A percentile compares a stretch with the other conserved stretches of the same genome.
Evolutionary conservation across 2,888 invertebrate genomes (phyloP).

Genomic region (Arrhopalites spinosus): DNA sequence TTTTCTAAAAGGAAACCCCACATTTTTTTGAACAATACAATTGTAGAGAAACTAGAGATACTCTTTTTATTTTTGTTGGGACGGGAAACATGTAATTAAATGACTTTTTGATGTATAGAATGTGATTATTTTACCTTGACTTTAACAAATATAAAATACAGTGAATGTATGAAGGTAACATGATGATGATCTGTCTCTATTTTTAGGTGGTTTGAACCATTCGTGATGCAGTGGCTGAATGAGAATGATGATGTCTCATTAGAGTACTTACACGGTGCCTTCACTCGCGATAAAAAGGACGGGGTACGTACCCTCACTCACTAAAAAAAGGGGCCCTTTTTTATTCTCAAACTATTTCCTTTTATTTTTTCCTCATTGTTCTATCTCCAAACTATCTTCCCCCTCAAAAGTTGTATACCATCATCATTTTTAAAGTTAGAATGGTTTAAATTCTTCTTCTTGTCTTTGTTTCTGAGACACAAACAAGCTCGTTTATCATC

Average conservation of each 20-base stretch:
- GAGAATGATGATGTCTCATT: conserved; percentile 99
- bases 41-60: conserved; percentile 16
- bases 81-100: conserved; percentile 30
- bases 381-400: too few species aligned
- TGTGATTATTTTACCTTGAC: background rate
- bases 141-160: too few species aligned
- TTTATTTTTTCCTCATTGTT: background rate
- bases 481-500: background rate
- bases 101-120: conserved; percentile 25
- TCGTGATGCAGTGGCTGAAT: conserved; percentile 99
- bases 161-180: too few species aligned
- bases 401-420: too few species aligned
- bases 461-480: background rate
- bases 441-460: too few species aligned
- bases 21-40: too few species aligned
- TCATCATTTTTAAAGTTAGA: too few species aligned
- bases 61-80: too few species aligned
- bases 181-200: conserved; percentile 23
- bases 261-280: conserved; percentile 98
- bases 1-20: too few species aligned
- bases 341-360: background rate
- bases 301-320: conserved; percentile 67
- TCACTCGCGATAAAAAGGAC: conserved; percentile 94
- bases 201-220: conserved; percentile 95
- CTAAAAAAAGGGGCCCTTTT: background rate